Base-by-base conservation (phyloP, 2,888 invertebrate genomes). In the Imbricaverruca yamaguchii region DNA sequence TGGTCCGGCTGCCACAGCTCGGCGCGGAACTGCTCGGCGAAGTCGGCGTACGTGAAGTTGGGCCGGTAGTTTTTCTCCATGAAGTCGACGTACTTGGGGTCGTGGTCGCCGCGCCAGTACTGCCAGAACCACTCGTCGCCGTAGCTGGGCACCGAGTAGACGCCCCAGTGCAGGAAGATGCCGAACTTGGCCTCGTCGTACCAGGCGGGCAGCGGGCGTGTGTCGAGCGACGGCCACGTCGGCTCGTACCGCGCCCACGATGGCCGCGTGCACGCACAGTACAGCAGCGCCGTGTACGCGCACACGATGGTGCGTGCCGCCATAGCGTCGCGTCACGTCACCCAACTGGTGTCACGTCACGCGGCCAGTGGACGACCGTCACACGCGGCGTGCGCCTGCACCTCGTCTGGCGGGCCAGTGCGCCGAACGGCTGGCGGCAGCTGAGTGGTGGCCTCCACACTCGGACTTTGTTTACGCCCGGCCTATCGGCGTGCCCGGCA, bases 81-180 rank as follows among this genome's bases (percentile, higher is more conserved):
- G 86, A 93, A 97, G 0, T 90, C 86, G 3, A 87, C 86, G 63
- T 82, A 80, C 12, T 78, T 15, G 13, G 56, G 23, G 21, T 23
- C 1, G 12, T 81, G 85, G 86, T 86, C 88, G 93, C 93, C 90
- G 89, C 90, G 89, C 96, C 95, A 96, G 85, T 92, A 89, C 53
- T 87, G 89, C 96, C 96, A 97, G 87, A 97, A 97, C 97, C 97
- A 97, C 89, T 96, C 97, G 0, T 92, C 91, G 0, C 92, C 91
- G 87, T 92, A 94, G 86, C 94, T 93, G 0, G 96, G 97, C 18
- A 97, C 96, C 0, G 94, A 92, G 86, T 92, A 97, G 0, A 97
- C 94, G 1, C 97, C 97, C 95, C 96, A 97, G 86, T 97, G 97
- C 74, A 97, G 88, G 86, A 97, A 97, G 85, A 97, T 95, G 7